Base-by-base conservation (phyloP, 2,888 invertebrate genomes). In the Fabriciana adippe region DNA sequence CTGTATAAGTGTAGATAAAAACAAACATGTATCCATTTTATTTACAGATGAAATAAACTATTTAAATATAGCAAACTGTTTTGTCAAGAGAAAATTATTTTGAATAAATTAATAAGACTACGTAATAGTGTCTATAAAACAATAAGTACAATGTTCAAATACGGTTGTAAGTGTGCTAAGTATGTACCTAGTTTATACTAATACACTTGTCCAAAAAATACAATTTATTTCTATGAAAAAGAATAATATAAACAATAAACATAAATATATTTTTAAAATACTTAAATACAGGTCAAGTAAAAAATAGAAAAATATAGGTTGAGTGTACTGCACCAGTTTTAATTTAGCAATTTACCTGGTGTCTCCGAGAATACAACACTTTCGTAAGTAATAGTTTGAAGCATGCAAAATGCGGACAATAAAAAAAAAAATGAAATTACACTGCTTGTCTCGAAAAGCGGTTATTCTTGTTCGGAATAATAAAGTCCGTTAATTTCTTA, bases 341-440 rank as follows among this genome's bases (percentile, higher is more conserved):
- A 75, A 80, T 79, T 80, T 76, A 77, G 74, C 66, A 78, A 79
- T 77, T 81, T 74, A 72, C 61, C 54, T 63, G 62, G 64, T 61
- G 65, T 47, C 64, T 68, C 68, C 35, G 73, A 72, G 71, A 73
- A 67, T 55, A 51, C 59, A 55, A 59, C 31, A 60, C 31, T 47
- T 18, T 54, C 64, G 66, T 72, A 72, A 67, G 67, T 70, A 73
- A 71, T 74, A 78, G 79, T 79, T 75, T 72, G 66, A 56, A 68
- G 26, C 67, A 71, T 18, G 61, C 51, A 51, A 61, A 61, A 61
- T 31, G 14, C 31, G 31, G 14, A 50, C 15, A 31, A 8, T 41
- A 41, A 61, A 35, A 35, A 6, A 61, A 61, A 16, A 73, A 74
- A 75, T 56, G 66, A 72, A 76, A 75, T 76, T 79, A 77, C 73